Conservation (phyloP, 2,797 vertebrate genomes). For the Amazonetta brasiliensis region DNA sequence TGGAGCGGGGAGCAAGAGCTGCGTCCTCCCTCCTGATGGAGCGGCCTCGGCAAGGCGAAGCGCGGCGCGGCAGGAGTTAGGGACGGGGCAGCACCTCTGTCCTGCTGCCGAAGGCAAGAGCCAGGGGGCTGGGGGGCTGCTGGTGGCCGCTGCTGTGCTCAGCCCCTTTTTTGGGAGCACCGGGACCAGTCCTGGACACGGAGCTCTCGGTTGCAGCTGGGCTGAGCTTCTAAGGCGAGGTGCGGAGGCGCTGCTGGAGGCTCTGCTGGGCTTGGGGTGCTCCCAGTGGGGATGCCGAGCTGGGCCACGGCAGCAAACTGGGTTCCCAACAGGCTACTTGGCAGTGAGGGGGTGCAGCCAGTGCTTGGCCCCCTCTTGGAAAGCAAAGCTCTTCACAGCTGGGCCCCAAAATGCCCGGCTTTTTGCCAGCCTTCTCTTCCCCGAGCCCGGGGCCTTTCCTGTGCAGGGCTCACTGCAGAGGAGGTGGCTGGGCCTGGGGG, state of each 20-base stretch:
- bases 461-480: accelerated
- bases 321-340: not conserved
- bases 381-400: too few relatives aligned
- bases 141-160: not conserved
- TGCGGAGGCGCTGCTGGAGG: not conserved
- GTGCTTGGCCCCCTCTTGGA: too few relatives aligned
- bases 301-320: not conserved
- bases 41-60: not conserved
- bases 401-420: not conserved
- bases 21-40: not conserved
- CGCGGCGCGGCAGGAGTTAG: accelerated
- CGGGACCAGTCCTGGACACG: too few relatives aligned
- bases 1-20: not conserved
- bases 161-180: not conserved
- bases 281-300: not conserved
- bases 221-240: not conserved
- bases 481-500: not conserved
- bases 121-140: accelerated
- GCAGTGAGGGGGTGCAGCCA: too few relatives aligned
- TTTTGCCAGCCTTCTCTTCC: not conserved
- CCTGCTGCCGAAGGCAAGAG: not conserved
- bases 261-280: not conserved
- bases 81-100: accelerated
- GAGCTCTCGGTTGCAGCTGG: too few relatives aligned
- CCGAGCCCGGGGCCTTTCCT: accelerated